Percentiles rank a stretch among this genome's conserved stretches.
These are phyloP conservation scores for Ceratoteleas bidentatus DNA, from an alignment of 1,140 invertebrate genomes.

Conservation along the genomic window DNA sequence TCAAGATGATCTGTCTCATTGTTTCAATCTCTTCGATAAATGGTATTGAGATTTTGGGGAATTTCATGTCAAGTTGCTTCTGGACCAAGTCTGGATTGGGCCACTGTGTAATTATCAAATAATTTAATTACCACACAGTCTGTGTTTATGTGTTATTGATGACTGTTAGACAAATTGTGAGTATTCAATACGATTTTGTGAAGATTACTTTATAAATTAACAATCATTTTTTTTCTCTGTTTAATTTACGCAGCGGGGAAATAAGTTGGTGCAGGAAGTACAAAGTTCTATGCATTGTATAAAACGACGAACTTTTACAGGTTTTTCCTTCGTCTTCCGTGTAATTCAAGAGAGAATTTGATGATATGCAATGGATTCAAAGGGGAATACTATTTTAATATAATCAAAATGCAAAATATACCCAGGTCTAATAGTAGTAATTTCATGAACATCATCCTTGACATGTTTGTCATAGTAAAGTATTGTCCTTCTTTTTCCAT, in stretches of 20 bases:
- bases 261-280: conserved; percentile 7
- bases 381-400: conserved; percentile 9
- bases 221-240: not conserved
- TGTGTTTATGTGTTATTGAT: conserved; percentile 12
- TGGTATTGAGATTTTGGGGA: not conserved
- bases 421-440: not conserved
- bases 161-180: conserved; percentile 16
- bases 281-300: conserved; percentile 20
- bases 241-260: conserved; percentile 6
- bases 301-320: not conserved
- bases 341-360: conserved; percentile 8
- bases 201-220: conserved; percentile 34
- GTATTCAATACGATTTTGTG: conserved; percentile 16
- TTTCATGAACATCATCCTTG: conserved; percentile 8
- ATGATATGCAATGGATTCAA: not conserved
- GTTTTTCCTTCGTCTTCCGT: conserved; percentile 22
- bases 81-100: conserved; percentile 10
- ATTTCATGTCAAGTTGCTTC: not conserved
- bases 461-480: too few relatives aligned
- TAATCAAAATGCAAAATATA: conserved; percentile 6
- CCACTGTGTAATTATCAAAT: conserved; percentile 7
- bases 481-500: conserved; percentile 1
- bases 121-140: conserved; percentile 20
- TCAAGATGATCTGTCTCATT: too few relatives aligned
- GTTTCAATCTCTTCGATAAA: not conserved